phyloP scores from a whole-genome alignment of 2,113 vertebrate genomes.

The Ochotona princeps region DNA sequence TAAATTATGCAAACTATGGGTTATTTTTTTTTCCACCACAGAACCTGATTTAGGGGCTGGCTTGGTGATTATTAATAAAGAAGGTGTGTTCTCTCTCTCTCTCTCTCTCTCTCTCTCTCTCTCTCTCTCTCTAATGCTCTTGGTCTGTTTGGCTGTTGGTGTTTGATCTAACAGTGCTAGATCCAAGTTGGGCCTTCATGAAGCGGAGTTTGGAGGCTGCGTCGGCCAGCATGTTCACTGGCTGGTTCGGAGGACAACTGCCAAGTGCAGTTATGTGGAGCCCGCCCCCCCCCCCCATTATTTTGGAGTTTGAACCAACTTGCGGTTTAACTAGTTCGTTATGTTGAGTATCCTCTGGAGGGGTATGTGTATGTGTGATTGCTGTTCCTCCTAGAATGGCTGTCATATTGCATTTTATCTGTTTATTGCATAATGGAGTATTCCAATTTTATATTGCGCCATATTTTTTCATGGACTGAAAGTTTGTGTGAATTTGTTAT shows the following conservation, averaged over 20 bases:
- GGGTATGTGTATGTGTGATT: constrained; percentile 33
- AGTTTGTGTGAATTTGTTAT: constrained; percentile 69
- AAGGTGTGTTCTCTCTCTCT: neutral
- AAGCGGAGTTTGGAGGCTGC: neutral
- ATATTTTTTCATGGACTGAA: constrained; percentile 76
- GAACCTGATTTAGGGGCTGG: neutral
- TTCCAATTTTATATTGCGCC: constrained; percentile 74
- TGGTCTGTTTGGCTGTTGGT: rapidly evolving
- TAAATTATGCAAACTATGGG: rapidly evolving
- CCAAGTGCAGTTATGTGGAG: constrained; percentile 53
- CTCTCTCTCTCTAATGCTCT: neutral
- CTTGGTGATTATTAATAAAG: neutral
- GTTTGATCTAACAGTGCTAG: rapidly evolving
- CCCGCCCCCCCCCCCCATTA: neutral
- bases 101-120: neutral
- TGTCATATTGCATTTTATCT: constrained; percentile 77
- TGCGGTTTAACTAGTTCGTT: constrained; percentile 51
- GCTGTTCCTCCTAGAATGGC: constrained; percentile 42
- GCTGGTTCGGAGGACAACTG: constrained; percentile 26
- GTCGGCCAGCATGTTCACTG: constrained; percentile 45
- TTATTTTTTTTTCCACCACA: neutral
- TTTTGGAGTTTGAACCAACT: constrained; percentile 48
- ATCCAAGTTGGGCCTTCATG: neutral
- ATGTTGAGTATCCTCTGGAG: constrained; percentile 70
- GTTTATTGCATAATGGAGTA: constrained; percentile 67